A percentile compares a stretch with the other conserved stretches of the same genome.
These are phyloP conservation scores for Gopherus flavomarginatus DNA, from an alignment of 2,113 vertebrate genomes.

Conservation along the genomic window DNA sequence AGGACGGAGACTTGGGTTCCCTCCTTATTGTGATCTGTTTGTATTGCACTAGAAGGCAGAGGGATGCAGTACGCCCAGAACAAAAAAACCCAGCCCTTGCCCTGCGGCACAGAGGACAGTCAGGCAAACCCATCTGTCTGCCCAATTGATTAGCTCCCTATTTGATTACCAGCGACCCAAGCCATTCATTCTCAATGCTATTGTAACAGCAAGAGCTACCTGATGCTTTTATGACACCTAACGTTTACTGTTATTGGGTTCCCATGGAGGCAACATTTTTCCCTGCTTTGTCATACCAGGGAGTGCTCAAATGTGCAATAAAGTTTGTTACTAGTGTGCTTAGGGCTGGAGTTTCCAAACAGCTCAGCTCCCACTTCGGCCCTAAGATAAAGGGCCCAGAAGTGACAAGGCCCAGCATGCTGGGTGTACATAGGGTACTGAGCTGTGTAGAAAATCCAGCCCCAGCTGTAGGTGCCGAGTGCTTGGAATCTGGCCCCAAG, in stretches of 20 bases:
- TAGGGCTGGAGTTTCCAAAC: fast-evolving
- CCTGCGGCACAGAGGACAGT: too few species aligned
- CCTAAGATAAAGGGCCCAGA: neutral
- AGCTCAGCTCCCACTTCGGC: neutral
- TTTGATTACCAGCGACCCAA: fast-evolving
- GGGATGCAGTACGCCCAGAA: fast-evolving
- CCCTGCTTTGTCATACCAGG: fast-evolving
- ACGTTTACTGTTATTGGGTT: neutral
- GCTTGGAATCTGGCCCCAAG: too few species aligned
- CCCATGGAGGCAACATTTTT: neutral
- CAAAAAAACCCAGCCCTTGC: too few species aligned
- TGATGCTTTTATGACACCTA: conserved; percentile 63
- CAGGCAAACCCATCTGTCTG: too few species aligned
- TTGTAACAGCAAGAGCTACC: neutral
- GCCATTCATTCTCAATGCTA: fast-evolving
- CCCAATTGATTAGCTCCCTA: neutral
- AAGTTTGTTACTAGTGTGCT: neutral
- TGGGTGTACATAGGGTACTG: neutral
- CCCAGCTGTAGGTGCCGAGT: neutral
- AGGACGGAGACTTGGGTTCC: neutral
- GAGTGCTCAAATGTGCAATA: neutral
- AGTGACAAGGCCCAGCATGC: neutral
- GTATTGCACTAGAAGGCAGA: neutral
- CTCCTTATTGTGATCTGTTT: neutral
- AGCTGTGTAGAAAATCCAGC: neutral